These are phyloP conservation scores for Argya squamiceps DNA, from an alignment of 2,797 vertebrate species.

Conservation along the genomic window DNA sequence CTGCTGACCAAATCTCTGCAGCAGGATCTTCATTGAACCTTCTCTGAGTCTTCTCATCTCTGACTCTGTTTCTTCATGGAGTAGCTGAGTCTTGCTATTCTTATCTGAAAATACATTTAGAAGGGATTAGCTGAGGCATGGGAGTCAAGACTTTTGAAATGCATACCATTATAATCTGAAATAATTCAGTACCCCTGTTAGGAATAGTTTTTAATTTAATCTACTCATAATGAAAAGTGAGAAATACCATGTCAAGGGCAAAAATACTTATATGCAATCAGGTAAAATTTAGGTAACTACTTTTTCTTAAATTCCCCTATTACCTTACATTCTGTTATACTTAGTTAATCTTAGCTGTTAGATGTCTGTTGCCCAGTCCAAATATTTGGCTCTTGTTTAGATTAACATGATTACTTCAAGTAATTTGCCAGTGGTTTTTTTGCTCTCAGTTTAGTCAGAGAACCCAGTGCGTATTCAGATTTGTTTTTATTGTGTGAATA, in stretches of 20 bases:
- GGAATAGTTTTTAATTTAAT: background rate
- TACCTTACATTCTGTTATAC: background rate
- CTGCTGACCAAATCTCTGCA: background rate
- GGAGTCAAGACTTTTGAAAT: background rate
- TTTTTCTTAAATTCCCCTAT: background rate
- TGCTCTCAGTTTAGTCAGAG: background rate
- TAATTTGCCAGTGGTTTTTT: background rate
- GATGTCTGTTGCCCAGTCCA: background rate
- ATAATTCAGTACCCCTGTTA: background rate
- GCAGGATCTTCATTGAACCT: background rate
- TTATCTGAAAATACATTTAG: background rate
- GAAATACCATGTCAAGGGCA: background rate
- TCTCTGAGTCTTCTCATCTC: background rate
- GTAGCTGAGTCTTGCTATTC: background rate
- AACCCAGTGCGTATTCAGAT: background rate
- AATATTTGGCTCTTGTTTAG: background rate
- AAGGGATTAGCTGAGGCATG: background rate
- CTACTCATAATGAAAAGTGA: background rate
- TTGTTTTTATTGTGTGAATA: background rate
- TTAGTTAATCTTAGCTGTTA: background rate
- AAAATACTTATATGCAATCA: background rate
- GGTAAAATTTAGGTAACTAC: background rate
- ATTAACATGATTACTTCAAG: background rate
- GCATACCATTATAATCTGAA: background rate
- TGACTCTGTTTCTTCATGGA: background rate